Percentiles rank a stretch among this genome's conserved stretches.
Evolutionary conservation across 2,797 vertebrate species (phyloP).

Genomic region (Semaprochilodus insignis): DNA sequence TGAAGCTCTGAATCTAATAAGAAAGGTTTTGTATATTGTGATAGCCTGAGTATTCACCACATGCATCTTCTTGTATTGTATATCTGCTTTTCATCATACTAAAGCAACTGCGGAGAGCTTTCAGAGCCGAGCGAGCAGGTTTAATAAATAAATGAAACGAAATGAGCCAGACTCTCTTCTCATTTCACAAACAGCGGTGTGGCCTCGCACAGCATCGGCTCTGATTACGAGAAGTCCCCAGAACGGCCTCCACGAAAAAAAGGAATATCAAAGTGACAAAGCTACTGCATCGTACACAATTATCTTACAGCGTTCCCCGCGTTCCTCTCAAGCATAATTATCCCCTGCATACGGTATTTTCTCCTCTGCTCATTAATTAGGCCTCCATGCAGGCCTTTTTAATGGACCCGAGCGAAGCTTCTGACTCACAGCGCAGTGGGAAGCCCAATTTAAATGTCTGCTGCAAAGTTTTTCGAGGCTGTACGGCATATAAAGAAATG

Average conservation of each 20-base stretch:
- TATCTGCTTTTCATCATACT: neutral
- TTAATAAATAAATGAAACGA: neutral
- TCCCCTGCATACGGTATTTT: constrained; percentile 14
- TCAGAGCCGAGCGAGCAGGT: neutral
- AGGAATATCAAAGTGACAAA: constrained; percentile 15
- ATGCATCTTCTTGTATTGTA: neutral
- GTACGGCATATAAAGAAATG: neutral
- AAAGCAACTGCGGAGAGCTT: neutral
- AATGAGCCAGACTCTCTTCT: neutral
- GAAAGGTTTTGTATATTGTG: neutral
- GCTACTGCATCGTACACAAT: constrained; percentile 1
- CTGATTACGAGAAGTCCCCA: neutral
- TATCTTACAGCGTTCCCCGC: constrained; percentile 4
- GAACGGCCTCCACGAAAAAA: neutral
- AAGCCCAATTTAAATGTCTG: constrained; percentile 18
- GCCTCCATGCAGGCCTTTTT: neutral
- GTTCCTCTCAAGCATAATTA: neutral
- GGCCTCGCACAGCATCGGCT: neutral
- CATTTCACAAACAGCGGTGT: neutral
- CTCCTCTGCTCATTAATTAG: constrained; percentile 12
- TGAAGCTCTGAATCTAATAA: neutral
- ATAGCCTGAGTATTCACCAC: neutral
- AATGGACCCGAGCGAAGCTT: neutral
- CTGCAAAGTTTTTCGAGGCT: neutral
- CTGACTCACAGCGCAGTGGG: neutral